Evolutionary conservation across 2,888 invertebrate species (phyloP).

Genomic region (Drosophila demipolita): DNA sequence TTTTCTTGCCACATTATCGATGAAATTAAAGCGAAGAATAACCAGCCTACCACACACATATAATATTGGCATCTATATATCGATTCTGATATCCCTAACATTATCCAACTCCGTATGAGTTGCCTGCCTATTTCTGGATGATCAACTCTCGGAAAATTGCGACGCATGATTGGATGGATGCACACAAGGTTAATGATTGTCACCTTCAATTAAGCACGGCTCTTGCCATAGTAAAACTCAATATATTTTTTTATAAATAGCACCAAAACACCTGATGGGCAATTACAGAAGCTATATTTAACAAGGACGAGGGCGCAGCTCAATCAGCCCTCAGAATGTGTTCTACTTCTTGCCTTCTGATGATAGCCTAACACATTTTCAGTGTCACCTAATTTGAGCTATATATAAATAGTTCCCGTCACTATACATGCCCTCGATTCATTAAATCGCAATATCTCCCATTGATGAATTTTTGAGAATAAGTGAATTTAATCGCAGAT

Average conservation of each 20-base stretch:
- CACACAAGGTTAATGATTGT: constrained; percentile 53
- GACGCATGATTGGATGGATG: constrained; percentile 53
- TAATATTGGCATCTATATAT: constrained; percentile 21
- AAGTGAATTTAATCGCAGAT: not conserved
- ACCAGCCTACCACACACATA: not conserved
- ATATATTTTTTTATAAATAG: constrained; percentile 20
- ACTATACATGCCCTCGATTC: not conserved
- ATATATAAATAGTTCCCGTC: not conserved
- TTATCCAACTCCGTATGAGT: constrained; percentile 11
- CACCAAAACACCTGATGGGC: constrained; percentile 11
- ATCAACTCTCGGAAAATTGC: constrained; percentile 12
- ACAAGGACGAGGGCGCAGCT: not conserved
- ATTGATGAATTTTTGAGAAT: not conserved
- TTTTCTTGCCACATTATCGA: not conserved
- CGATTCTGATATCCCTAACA: constrained; percentile 24
- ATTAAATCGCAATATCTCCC: not conserved
- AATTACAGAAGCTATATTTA: constrained; percentile 35
- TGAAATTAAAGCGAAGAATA: not conserved
- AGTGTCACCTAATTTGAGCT: constrained; percentile 26
- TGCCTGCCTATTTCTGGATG: constrained; percentile 37
- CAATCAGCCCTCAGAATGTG: constrained; percentile 3
- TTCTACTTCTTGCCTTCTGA: not conserved
- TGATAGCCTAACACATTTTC: constrained; percentile 16
- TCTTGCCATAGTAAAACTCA: constrained; percentile 10
- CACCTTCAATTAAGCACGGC: constrained; percentile 40